Evolutionary conservation across 2,888 invertebrate species (phyloP), one percentile per base, ranked within the genome.

Genomic region (Epinotia nisella): DNA sequence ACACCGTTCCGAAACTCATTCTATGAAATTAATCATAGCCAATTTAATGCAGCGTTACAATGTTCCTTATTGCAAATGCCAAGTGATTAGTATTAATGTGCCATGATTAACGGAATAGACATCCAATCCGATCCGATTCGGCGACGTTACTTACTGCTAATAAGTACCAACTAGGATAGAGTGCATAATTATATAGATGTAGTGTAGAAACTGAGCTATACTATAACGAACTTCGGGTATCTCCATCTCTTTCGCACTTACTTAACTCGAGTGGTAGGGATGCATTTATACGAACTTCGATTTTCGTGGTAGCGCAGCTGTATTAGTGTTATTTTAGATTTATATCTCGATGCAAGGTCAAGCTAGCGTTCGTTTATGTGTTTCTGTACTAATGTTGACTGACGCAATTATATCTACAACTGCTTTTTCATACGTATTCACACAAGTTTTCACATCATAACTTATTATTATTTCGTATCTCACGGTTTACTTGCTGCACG

Each of bases 21-120:
- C 51, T 65, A 74, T 53, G 62, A 49, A 72, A 73, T 73, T 73
- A 69, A 73, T 73, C 73, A 73, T 35, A 29, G 58, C 29, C 56
- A 45, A 49, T 69, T 73, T 69, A 69, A 73, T 68, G 45, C 60
- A 35, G 45, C 39, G 45, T 68, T 29, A 64, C 73, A 73, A 68
- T 64, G 51, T 67, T 67, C 61, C 41, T 62, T 64, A 64, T 56
- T 61, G 55, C 65, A 29, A 21, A 56, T 73, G 68, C 68, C 61
- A 72, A 72, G 39, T 62, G 68, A 62, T 68, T 56, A 53, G 19
- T 56, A 60, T 53, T 55, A 67, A 55, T 60, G 67, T 39, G 59
- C 17, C 15, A 24, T 71, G 65, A 71, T 65, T 71, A 51, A 65
- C 19, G 9, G 21, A 56, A 56, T 24, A 15, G 61, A 24, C 51